phyloP scores from a whole-genome alignment of 2,888 invertebrate species.

The Dyspetes luteomarginatus region DNA sequence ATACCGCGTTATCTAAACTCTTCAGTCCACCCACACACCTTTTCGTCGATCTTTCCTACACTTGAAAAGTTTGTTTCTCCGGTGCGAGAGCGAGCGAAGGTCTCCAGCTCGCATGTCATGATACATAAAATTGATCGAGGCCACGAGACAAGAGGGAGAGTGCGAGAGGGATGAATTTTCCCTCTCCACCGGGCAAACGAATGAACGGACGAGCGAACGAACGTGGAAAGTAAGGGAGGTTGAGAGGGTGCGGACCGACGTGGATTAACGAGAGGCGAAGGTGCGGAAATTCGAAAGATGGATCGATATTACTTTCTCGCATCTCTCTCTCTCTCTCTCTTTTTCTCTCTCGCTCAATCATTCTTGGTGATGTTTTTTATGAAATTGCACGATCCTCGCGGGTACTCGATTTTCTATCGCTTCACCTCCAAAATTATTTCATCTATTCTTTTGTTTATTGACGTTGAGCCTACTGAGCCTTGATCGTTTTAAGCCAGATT shows the following conservation, averaged over 20 bases:
- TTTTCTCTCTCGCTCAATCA: background rate
- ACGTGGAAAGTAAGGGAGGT: conserved; percentile 12
- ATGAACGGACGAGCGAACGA: conserved; percentile 32
- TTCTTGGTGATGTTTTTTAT: conserved; percentile 4
- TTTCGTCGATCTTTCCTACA: conserved; percentile 25
- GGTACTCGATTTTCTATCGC: background rate
- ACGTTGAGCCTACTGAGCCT: background rate
- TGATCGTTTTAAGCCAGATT: conserved; percentile 10
- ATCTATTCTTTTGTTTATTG: background rate
- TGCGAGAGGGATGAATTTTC: background rate
- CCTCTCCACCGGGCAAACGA: conserved; percentile 23
- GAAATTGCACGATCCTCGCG: conserved; percentile 18
- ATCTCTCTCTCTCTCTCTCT: conserved; percentile 38
- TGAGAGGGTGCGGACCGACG: conserved; percentile 49
- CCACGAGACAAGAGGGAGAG: conserved; percentile 49
- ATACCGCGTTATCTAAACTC: conserved; percentile 21
- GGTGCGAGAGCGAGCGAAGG: conserved; percentile 11
- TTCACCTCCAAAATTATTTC: background rate
- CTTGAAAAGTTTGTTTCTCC: conserved; percentile 35
- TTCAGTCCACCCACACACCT: conserved; percentile 26
- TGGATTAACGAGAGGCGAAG: conserved; percentile 64
- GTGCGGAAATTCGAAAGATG: conserved; percentile 63
- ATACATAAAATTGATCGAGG: conserved; percentile 66
- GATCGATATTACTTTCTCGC: conserved; percentile 51
- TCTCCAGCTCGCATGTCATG: conserved; percentile 58